Percentiles rank a stretch among this genome's conserved stretches.
Evolutionary conservation across 2,888 invertebrate species (phyloP).

Genomic region (Nemotelus pantherinus): DNA sequence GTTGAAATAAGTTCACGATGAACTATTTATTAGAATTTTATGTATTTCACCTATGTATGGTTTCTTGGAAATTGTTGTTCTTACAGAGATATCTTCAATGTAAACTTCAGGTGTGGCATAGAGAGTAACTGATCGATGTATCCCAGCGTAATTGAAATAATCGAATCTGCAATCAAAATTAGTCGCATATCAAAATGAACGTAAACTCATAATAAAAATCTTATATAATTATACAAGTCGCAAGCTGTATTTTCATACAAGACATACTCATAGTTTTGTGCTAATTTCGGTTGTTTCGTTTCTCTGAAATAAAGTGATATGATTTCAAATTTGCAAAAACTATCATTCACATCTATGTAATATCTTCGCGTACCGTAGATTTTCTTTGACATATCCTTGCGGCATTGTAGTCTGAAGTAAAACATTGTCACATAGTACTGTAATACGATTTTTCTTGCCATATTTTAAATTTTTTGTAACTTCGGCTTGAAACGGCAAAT

Average conservation of each 20-base stretch:
- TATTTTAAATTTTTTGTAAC: constrained; percentile 75
- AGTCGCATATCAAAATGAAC: too few relatives aligned
- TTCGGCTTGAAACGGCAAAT: constrained; percentile 93
- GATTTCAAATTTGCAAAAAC: too few relatives aligned
- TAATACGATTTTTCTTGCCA: constrained; percentile 80
- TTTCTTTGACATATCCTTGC: constrained; percentile 78
- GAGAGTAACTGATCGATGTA: constrained; percentile 90
- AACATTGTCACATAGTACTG: constrained; percentile 95
- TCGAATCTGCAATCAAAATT: constrained; percentile 79
- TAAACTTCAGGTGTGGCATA: constrained; percentile 86
- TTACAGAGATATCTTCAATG: constrained; percentile 85
- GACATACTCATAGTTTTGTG: too few relatives aligned
- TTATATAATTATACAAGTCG: too few relatives aligned
- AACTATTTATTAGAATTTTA: not conserved
- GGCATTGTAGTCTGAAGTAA: constrained; percentile 88
- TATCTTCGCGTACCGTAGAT: constrained; percentile 68
- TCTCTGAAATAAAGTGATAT: too few relatives aligned
- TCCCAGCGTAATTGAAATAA: constrained; percentile 98
- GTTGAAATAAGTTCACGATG: not conserved
- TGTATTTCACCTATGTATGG: constrained; percentile 66
- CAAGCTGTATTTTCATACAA: too few relatives aligned
- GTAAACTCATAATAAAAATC: too few relatives aligned
- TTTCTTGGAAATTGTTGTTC: constrained; percentile 73
- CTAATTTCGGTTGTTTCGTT: too few relatives aligned
- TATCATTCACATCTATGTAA: constrained; percentile 72